Conservation (phyloP, 2,113 vertebrate species). For the Rousettus leschenaultii region DNA sequence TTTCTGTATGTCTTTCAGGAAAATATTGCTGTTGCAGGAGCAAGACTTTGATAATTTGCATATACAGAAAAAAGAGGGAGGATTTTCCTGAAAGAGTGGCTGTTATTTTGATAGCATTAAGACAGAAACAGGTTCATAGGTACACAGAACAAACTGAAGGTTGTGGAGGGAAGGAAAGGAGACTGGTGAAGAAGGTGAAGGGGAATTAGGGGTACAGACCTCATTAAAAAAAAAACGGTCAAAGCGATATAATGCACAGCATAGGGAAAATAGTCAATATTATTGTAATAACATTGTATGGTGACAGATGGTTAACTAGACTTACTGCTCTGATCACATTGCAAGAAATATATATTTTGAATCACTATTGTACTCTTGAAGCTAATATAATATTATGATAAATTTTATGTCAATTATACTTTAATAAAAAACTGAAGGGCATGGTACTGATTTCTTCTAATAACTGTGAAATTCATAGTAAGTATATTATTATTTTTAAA, state of each 20-base stretch:
- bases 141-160: neutral
- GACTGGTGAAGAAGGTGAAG: neutral
- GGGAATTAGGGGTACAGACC: neutral
- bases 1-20: neutral
- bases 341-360: neutral
- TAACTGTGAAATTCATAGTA: neutral
- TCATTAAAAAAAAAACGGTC: neutral
- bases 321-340: neutral
- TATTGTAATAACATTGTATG: neutral
- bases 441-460: neutral
- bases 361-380: neutral
- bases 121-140: neutral
- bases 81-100: neutral
- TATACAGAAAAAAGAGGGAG: neutral
- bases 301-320: neutral
- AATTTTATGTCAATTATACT: neutral
- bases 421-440: neutral
- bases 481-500: conserved; percentile 8
- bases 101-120: neutral
- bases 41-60: neutral
- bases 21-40: neutral
- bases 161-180: neutral
- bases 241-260: neutral
- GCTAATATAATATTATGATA: neutral
- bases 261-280: neutral